phyloP scores from a whole-genome alignment of 1,140 invertebrate species.

The Heliothis virescens region DNA sequence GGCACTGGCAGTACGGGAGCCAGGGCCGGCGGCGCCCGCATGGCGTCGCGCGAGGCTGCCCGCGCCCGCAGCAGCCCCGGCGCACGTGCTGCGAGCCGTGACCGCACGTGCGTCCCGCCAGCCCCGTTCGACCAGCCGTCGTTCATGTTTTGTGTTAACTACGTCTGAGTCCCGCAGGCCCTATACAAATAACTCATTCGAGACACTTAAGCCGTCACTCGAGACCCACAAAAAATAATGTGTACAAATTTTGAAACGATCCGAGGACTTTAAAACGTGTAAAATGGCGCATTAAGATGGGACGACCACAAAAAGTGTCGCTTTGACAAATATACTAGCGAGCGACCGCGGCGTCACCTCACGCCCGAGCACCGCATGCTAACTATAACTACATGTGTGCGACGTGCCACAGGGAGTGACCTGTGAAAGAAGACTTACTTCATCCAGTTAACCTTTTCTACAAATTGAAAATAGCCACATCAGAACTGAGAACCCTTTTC shows the following conservation, averaged over 20 bases:
- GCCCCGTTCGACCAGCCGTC: neutral
- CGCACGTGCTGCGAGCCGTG: neutral
- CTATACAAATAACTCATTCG: slow-evolving; percentile 80
- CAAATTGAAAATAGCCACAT: too few relatives aligned
- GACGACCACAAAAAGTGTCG: slow-evolving; percentile 59
- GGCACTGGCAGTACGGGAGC: neutral
- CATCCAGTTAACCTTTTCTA: too few relatives aligned
- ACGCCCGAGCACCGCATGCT: too few relatives aligned
- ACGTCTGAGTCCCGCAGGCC: slow-evolving; percentile 60
- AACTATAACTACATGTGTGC: neutral
- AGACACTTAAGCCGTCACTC: slow-evolving; percentile 80
- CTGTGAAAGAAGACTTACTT: too few relatives aligned
- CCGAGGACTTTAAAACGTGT: slow-evolving; percentile 74
- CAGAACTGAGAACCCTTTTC: too few relatives aligned
- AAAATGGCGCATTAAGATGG: slow-evolving; percentile 71
- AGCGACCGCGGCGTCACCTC: slow-evolving; percentile 50
- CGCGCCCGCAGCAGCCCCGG: too few relatives aligned
- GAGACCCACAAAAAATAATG: slow-evolving; percentile 72
- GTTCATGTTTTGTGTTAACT: neutral
- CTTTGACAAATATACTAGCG: slow-evolving; percentile 63
- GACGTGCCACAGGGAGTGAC: too few relatives aligned
- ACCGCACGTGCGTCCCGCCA: neutral
- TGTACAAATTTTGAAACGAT: slow-evolving; percentile 78
- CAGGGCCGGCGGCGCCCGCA: neutral
- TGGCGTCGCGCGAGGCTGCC: neutral